Evolutionary conservation across 2,888 invertebrate species (phyloP), one percentile per base, ranked within the genome.

Genomic region (Agriopis leucophaearia): DNA sequence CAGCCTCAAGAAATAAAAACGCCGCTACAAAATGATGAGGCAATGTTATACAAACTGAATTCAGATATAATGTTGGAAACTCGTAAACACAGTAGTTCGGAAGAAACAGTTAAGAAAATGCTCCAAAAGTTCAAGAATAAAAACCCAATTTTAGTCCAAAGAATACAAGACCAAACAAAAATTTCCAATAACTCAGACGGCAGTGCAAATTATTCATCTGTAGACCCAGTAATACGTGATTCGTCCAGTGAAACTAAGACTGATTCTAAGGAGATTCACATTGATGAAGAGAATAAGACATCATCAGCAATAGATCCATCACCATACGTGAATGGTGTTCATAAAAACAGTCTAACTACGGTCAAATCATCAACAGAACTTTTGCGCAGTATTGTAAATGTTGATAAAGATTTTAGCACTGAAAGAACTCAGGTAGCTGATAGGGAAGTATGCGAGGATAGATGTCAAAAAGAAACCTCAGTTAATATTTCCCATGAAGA

Each of bases 21-120:
- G n/a, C 77, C 81, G n/a, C 77, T 81, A 56, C 75, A 74, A 67
- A 81, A 74, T 45, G 85, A 87, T 10, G 87, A 88, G 56, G 76
- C 75, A 71, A 48, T 74, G 8, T 70, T 94, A 40, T 94, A 94
- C 70, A 81, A 87, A 64, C 73, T 94, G 0, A 86, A 91, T 71
- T 86, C 91, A 52, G 84, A 88, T 44, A 74, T 94, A 57, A 82
- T 78, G 73, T 76, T 86, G 65, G 87, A 87, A 78, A 77, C 66
- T 15, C 82, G 90, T 69, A 88, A 82, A 74, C 75, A 82, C 9
- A 69, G 70, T 10, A 76, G 83, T 13, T 65, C 77, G 2, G 78
- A 83, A 40, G 82, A 79, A 12, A 63, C 56, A 13, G 71, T 81
- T 7, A 81, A 79, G 62, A 69, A 76, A 56, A 77, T 90, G 2